These are phyloP conservation scores for Drosophila ambigua DNA, from an alignment of 1,140 invertebrate species.

Conservation along the genomic window DNA sequence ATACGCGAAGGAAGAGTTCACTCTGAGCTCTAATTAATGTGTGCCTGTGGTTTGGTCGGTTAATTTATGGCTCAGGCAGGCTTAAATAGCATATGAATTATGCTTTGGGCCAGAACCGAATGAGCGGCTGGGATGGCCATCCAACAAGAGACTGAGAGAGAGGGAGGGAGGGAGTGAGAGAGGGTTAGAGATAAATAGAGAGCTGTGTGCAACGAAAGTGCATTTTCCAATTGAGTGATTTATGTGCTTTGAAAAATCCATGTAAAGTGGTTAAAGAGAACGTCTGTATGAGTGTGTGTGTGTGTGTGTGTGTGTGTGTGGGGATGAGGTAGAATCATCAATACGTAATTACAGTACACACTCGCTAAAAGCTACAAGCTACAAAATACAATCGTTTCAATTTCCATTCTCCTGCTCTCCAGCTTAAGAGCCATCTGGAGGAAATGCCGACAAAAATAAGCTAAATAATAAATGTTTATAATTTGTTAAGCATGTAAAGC, in stretches of 20 bases:
- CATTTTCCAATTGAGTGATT: slow-evolving; percentile 81
- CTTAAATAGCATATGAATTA: slow-evolving; percentile 80
- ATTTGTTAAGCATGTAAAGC: slow-evolving; percentile 42
- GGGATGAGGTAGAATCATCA: slow-evolving; percentile 14
- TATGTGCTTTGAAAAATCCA: slow-evolving; percentile 76
- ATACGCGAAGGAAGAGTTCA: slow-evolving; percentile 22
- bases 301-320: slow-evolving; percentile 1
- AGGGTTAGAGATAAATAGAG: neutral
- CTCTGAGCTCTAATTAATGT: slow-evolving; percentile 76
- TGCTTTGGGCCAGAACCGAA: slow-evolving; percentile 48
- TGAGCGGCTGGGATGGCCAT: neutral
- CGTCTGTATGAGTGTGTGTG: neutral
- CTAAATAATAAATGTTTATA: slow-evolving; percentile 55
- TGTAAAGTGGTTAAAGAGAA: slow-evolving; percentile 42
- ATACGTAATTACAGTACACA: slow-evolving; percentile 32
- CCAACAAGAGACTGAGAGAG: neutral
- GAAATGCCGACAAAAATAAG: slow-evolving; percentile 2
- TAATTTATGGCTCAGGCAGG: slow-evolving; percentile 72
- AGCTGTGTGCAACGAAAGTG: slow-evolving; percentile 43
- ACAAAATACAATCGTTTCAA: neutral
- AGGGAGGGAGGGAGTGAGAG: neutral
- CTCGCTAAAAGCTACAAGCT: neutral
- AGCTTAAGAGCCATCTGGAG: neutral
- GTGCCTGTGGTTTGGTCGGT: slow-evolving; percentile 46
- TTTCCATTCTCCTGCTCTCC: no score